Conservation (phyloP, 2,113 vertebrate genomes). For the Delphinus delphis region DNA sequence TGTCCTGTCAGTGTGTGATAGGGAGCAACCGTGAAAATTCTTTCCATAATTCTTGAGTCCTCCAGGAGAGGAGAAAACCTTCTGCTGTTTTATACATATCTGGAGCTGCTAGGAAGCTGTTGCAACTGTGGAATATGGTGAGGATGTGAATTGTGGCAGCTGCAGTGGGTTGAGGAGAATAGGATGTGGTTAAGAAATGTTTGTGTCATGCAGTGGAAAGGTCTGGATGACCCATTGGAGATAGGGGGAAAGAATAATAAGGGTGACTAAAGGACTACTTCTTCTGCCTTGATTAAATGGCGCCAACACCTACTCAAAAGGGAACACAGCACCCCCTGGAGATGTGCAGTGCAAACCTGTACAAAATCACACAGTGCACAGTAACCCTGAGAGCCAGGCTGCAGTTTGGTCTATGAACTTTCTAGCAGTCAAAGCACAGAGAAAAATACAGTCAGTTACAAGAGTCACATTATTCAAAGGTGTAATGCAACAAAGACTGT, state of each 20-base stretch:
- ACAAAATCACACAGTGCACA: too few relatives aligned
- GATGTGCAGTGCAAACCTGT: background rate
- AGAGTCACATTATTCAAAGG: background rate
- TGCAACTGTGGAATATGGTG: too few relatives aligned
- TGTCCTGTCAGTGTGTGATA: background rate
- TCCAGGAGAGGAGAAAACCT: background rate
- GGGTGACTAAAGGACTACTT: background rate
- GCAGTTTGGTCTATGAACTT: background rate
- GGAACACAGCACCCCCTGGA: background rate
- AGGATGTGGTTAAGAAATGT: background rate
- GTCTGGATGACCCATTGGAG: background rate
- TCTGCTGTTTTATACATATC: background rate
- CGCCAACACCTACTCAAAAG: background rate
- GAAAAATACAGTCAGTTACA: background rate
- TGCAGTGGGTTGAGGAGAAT: background rate
- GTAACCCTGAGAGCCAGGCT: too few relatives aligned
- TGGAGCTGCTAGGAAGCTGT: background rate
- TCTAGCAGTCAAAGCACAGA: background rate
- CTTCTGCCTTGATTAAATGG: background rate
- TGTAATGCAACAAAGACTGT: background rate
- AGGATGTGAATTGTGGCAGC: background rate
- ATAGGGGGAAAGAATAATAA: background rate
- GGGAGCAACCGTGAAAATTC: background rate
- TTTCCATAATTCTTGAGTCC: background rate
- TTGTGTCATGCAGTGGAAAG: too few relatives aligned